Conservation (phyloP, 2,888 invertebrate species). For the Pilophorus perplexus region DNA sequence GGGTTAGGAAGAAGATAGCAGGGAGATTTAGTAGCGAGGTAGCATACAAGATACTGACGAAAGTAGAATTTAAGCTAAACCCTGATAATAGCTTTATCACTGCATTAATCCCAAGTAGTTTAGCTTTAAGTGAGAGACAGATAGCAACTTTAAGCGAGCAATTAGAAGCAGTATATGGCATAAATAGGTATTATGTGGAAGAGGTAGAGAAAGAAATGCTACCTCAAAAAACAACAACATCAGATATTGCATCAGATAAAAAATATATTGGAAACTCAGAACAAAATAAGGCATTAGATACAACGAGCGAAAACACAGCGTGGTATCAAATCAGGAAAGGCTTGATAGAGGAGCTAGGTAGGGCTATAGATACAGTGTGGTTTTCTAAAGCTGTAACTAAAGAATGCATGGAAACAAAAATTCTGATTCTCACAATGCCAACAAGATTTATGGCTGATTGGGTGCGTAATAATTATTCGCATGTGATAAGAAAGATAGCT, state of each 20-base stretch:
- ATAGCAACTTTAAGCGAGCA: background rate
- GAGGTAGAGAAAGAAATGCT: background rate
- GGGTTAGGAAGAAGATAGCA: background rate
- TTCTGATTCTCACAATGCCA: background rate
- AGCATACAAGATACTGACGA: background rate
- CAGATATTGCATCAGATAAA: background rate
- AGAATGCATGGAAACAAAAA: background rate
- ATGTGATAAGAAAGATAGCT: background rate
- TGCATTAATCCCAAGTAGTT: background rate
- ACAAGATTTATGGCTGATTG: background rate
- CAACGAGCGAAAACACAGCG: background rate
- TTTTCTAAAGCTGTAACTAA: background rate
- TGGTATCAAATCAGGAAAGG: background rate
- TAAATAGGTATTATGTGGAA: background rate
- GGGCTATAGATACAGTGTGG: background rate
- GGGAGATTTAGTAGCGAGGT: background rate
- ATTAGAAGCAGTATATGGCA: background rate
- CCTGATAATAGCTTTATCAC: background rate
- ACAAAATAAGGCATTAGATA: background rate
- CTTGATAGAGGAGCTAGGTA: background rate
- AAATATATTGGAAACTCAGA: no score
- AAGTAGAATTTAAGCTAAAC: background rate
- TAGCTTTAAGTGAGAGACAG: background rate
- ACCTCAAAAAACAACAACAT: no score
- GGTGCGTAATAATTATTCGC: background rate